A percentile compares a stretch with the other conserved stretches of the same genome.
phyloP scores from a whole-genome alignment of 2,888 invertebrate genomes.

The Caenorhabditis becei region DNA sequence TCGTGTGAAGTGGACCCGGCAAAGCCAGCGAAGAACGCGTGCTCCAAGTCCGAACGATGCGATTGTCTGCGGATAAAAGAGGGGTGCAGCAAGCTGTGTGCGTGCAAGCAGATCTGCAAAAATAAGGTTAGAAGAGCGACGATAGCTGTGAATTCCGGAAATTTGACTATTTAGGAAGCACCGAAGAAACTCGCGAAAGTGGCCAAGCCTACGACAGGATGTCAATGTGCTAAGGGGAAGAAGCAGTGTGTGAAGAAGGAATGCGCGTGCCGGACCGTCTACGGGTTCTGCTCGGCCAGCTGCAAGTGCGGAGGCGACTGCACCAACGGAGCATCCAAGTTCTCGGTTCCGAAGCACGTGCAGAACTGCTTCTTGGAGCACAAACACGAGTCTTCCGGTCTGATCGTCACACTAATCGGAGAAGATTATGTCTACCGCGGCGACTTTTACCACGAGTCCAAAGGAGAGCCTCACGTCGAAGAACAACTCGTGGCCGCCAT shows the following conservation, averaged over 20 bases:
- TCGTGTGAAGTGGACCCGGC: slow-evolving; percentile 81
- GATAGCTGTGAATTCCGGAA: background rate
- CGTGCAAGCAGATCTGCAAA: slow-evolving; percentile 81
- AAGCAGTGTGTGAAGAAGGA: slow-evolving; percentile 82
- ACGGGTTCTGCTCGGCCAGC: slow-evolving; percentile 81
- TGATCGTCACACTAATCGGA: slow-evolving; percentile 81
- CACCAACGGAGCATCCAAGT: slow-evolving; percentile 81
- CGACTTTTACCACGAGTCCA: slow-evolving; percentile 81
- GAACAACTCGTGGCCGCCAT: slow-evolving; percentile 81
- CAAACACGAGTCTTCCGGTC: slow-evolving; percentile 81
- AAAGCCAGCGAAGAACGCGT: slow-evolving; percentile 81
- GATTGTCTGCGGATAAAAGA: slow-evolving; percentile 82
- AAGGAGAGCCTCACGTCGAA: slow-evolving; percentile 81
- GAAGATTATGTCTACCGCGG: slow-evolving; percentile 81
- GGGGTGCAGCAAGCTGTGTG: slow-evolving; percentile 80
- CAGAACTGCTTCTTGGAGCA: slow-evolving; percentile 82
- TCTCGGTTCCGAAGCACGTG: slow-evolving; percentile 81
- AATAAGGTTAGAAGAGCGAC: slow-evolving; percentile 72
- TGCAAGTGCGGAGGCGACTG: slow-evolving; percentile 82
- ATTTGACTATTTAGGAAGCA: slow-evolving; percentile 71
- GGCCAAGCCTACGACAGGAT: slow-evolving; percentile 79
- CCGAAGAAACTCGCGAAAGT: slow-evolving; percentile 79
- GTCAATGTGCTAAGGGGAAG: slow-evolving; percentile 81
- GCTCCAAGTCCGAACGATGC: slow-evolving; percentile 80
- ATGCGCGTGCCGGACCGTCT: slow-evolving; percentile 80